phyloP scores from a whole-genome alignment of 2,113 vertebrate species.

The Eira barbara region DNA sequence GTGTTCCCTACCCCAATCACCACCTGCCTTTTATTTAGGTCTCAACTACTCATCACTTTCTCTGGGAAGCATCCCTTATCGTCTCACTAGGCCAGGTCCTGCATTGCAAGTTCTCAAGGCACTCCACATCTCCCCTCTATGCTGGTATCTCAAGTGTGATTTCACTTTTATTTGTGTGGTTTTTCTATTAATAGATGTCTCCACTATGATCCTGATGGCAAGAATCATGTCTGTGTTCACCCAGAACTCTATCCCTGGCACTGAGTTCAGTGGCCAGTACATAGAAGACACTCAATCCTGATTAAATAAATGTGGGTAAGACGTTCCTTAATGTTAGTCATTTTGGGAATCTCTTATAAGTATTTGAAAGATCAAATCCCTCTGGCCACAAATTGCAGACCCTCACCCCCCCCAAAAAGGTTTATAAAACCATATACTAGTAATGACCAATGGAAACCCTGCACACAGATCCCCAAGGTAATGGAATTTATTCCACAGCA shows the following conservation, averaged over 20 bases:
- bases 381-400: not conserved
- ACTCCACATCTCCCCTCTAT: not conserved
- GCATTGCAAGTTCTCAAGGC: not conserved
- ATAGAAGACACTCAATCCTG: not conserved
- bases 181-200: not conserved
- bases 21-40: not conserved
- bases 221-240: not conserved
- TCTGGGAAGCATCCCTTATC: not conserved
- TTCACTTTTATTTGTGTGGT: not conserved
- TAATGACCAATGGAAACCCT: not conserved
- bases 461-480: not conserved
- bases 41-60: not conserved
- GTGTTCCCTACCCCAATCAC: accelerated
- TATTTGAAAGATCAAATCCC: not conserved
- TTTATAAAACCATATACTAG: not conserved
- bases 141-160: not conserved
- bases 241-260: not conserved
- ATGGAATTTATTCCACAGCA: not conserved
- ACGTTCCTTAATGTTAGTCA: not conserved
- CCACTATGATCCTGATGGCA: not conserved
- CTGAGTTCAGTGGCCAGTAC: not conserved
- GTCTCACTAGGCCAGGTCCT: not conserved
- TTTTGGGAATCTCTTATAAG: not conserved
- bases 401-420: not conserved
- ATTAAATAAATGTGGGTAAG: not conserved